Percentiles rank a stretch among this genome's conserved stretches.
phyloP scores from a whole-genome alignment of 2,888 invertebrate genomes.

The Diogma glabrata region DNA sequence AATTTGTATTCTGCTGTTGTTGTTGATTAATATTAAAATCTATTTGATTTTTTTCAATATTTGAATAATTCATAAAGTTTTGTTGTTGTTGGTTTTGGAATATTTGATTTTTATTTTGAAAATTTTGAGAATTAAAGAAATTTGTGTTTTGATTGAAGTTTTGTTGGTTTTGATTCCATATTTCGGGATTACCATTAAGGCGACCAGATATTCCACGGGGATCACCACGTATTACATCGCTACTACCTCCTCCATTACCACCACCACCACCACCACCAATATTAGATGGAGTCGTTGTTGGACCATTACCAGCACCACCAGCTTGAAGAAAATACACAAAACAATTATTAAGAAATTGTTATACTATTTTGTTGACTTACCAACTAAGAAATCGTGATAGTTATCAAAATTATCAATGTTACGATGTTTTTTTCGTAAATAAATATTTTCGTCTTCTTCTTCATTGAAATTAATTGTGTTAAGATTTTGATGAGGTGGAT shows the following conservation, averaged over 20 bases:
- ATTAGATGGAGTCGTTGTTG: conserved; percentile 35
- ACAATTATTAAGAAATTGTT: no score
- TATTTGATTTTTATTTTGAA: conserved; percentile 8
- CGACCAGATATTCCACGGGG: conserved; percentile 71
- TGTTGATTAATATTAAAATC: conserved; percentile 5
- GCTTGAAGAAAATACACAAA: no score
- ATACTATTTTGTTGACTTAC: no score
- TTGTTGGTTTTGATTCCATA: conserved; percentile 60
- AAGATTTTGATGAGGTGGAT: conserved; percentile 7
- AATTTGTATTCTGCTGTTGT: conserved; percentile 2
- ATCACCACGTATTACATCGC: conserved; percentile 51
- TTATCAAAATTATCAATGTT: conserved; percentile 7
- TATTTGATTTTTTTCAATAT: conserved; percentile 9
- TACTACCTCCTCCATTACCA: conserved; percentile 16
- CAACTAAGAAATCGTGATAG: conserved; percentile 9
- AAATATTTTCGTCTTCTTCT: conserved; percentile 4
- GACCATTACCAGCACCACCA: conserved; percentile 12
- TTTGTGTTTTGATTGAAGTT: conserved; percentile 7
- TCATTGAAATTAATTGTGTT: conserved; percentile 8
- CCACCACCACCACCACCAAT: conserved; percentile 13
- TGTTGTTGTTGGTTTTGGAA: conserved; percentile 4
- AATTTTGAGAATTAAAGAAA: conserved; percentile 8
- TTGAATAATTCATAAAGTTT: conserved; percentile 7
- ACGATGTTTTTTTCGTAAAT: conserved; percentile 7
- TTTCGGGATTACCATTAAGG: conserved; percentile 65